Percentiles rank a stretch among this genome's conserved stretches.
Evolutionary conservation across 2,888 invertebrate species (phyloP).

Genomic region (Perdita meconis): DNA sequence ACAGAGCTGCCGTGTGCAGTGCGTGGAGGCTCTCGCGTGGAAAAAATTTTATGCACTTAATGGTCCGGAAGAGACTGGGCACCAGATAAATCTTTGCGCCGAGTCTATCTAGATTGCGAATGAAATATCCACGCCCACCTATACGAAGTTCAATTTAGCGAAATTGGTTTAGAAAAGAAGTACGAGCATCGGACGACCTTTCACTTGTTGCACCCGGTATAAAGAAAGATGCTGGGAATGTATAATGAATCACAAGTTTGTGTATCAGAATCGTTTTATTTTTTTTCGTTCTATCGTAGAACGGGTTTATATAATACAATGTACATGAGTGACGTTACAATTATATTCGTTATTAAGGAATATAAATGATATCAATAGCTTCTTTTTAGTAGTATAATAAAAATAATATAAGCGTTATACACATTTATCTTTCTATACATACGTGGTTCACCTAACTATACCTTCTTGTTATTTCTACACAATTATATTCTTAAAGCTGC

Average conservation of each 20-base stretch:
- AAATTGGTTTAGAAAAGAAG: neutral
- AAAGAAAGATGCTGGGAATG: neutral
- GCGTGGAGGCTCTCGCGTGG: conserved; percentile 35
- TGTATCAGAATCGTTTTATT: conserved; percentile 17
- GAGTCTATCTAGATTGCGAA: conserved; percentile 26
- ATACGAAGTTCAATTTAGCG: neutral
- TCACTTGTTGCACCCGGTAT: conserved; percentile 54
- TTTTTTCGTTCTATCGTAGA: conserved; percentile 1
- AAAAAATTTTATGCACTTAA: conserved; percentile 54
- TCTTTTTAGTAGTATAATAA: conserved; percentile 40
- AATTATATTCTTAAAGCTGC: conserved; percentile 2
- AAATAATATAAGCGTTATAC: conserved; percentile 55
- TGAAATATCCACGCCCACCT: neutral
- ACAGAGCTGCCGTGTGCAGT: conserved; percentile 17
- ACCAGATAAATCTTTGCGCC: conserved; percentile 46
- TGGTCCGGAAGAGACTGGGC: conserved; percentile 55
- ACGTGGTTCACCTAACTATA: conserved; percentile 22
- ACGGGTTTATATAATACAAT: conserved; percentile 34
- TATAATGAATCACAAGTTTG: neutral
- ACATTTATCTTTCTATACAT: conserved; percentile 45
- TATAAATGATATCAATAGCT: conserved; percentile 28
- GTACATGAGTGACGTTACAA: conserved; percentile 30
- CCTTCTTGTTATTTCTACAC: conserved; percentile 12
- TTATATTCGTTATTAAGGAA: conserved; percentile 10
- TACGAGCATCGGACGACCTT: neutral